Conservation (phyloP, 2,797 vertebrate species). For the Acrossocheilus wenchowensis region DNA sequence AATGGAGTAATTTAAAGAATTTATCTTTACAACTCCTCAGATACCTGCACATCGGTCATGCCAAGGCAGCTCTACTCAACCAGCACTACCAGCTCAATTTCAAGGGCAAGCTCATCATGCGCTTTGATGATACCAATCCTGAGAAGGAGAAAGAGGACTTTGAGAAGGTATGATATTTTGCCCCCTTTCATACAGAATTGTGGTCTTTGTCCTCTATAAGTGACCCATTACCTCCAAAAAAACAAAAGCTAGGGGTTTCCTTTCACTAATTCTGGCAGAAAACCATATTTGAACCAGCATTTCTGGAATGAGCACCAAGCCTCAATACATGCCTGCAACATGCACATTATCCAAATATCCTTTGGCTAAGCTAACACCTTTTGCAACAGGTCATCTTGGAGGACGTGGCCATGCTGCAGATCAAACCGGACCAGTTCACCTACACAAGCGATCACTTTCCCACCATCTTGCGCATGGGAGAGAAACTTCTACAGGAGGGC, state of each 20-base stretch:
- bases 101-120: slow-evolving; percentile 98
- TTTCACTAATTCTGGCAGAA: background rate
- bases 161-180: slow-evolving; percentile 87
- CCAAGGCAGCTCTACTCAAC: slow-evolving; percentile 97
- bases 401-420: slow-evolving; percentile 95
- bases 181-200: background rate
- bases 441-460: slow-evolving; percentile 98
- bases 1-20: background rate
- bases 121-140: slow-evolving; percentile 98
- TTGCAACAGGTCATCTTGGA: slow-evolving; percentile 92
- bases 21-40: slow-evolving; percentile 67
- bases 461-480: slow-evolving; percentile 85
- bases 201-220: background rate
- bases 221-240: too few relatives aligned
- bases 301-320: background rate
- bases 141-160: slow-evolving; percentile 99
- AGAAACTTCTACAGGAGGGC: slow-evolving; percentile 89
- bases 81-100: slow-evolving; percentile 98
- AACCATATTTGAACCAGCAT: background rate
- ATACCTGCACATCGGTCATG: slow-evolving; percentile 97
- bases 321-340: background rate
- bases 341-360: background rate
- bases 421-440: slow-evolving; percentile 96
- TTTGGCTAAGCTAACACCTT: background rate
- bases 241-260: background rate